Base-by-base conservation (phyloP, 2,113 vertebrate species). In the Mungos mungo region DNA sequence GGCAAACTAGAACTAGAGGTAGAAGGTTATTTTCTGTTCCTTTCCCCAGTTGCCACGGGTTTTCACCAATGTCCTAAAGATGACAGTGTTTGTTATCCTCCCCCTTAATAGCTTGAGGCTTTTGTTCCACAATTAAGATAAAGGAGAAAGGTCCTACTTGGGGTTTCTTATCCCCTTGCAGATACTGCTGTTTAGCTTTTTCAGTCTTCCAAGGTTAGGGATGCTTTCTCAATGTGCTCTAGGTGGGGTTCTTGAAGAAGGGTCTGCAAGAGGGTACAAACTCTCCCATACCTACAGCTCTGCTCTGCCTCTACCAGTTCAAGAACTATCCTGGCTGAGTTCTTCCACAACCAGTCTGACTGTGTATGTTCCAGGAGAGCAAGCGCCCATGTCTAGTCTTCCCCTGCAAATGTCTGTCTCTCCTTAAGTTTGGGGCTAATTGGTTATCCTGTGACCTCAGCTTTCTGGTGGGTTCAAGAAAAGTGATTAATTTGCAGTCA, bases 11-110 rank as follows among this genome's bases (percentile, higher is more conserved):
- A 79, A 60, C 50, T 45, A 25, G 47, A 35, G 38, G 21, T 50
- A 0, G 35, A 69, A 83, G 27, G 35, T n/a, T 45, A 27, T 81
- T 94, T 95, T 90, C 79, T 74, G n/a, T 92, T 96, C 27, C 25
- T 45, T 50, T 91, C 8, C 18, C 93, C 47, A 74, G 1, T 18
- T 31, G 21, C 31, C 50, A 0, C 45, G 25, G 25, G 2, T 77
- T 80, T 74, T 50, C 86, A n/a, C 52, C 65, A 47, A 19, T 10
- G 27, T 88, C 31, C 71, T 57, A 19, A 35, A 18, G 31, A 65
- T 83, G 45, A 66, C 2, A n/a, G 15, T 0, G 0, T 54, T 84
- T 84, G 41, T 52, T 91, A 2, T 8, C 16, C 12, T 19, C 18
- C 21, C 31, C 18, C 14, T 5, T 23, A 19, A 63, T 29, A 90